These are phyloP conservation scores for Pao palembangensis DNA, from an alignment of 2,113 vertebrate genomes.

Conservation along the genomic window DNA sequence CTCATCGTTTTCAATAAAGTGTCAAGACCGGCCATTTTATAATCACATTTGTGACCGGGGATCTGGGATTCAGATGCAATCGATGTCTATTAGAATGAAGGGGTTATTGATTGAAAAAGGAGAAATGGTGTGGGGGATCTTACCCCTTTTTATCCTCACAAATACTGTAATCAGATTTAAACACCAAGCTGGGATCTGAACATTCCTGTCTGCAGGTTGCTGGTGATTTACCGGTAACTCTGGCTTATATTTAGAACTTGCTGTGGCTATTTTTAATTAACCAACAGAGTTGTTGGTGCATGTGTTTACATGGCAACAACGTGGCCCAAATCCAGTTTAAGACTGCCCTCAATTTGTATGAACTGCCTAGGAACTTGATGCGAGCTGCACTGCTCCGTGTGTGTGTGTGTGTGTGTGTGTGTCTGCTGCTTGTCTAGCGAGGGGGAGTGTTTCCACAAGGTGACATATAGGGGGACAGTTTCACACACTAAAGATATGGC, in stretches of 20 bases:
- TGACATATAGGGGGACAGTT: slow-evolving; percentile 71
- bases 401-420: slow-evolving; percentile 9
- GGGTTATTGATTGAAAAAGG: slow-evolving; percentile 77
- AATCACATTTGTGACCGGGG: slow-evolving; percentile 79
- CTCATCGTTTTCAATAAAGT: slow-evolving; percentile 83
- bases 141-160: slow-evolving; percentile 42
- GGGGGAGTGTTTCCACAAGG: slow-evolving; percentile 59
- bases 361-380: no score
- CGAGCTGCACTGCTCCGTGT: background rate
- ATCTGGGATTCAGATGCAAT: slow-evolving; percentile 78
- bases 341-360: background rate
- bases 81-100: slow-evolving; percentile 79
- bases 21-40: slow-evolving; percentile 74
- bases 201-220: slow-evolving; percentile 18
- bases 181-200: background rate
- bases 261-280: no score
- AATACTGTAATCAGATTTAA: slow-evolving; percentile 36
- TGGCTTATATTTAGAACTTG: no score
- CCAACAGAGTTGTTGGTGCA: background rate
- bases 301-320: background rate
- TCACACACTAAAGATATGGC: slow-evolving; percentile 54
- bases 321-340: background rate
- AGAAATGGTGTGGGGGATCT: slow-evolving; percentile 70
- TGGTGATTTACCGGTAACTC: slow-evolving; percentile 36
- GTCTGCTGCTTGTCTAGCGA: slow-evolving; percentile 13